These are phyloP conservation scores for Thera obeliscata DNA, from an alignment of 2,888 invertebrate genomes.

Conservation along the genomic window DNA sequence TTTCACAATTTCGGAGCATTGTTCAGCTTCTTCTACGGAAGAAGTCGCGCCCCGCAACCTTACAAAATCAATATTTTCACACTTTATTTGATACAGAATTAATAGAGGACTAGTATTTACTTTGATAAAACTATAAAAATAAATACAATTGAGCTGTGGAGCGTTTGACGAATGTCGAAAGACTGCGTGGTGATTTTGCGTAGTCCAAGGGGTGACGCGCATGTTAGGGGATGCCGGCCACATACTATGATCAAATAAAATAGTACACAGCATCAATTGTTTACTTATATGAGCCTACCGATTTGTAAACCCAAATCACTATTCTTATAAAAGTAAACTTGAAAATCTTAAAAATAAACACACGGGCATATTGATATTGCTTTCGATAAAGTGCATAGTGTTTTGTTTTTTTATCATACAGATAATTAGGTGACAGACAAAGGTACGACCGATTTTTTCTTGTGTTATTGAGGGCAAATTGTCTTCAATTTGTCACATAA, in stretches of 20 bases:
- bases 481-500: no score
- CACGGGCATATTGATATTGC: no score
- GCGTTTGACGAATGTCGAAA: constrained; percentile 68
- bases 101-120: background rate
- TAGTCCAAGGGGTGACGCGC: constrained; percentile 68
- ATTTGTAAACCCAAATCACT: background rate
- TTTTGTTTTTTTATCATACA: no score
- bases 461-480: no score
- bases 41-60: constrained; percentile 1
- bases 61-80: constrained; percentile 3
- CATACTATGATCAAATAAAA: constrained; percentile 51
- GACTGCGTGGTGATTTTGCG: constrained; percentile 75
- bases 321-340: background rate
- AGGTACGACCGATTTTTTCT: no score
- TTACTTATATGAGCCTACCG: constrained; percentile 7
- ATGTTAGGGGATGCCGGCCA: constrained; percentile 68
- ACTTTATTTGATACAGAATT: constrained; percentile 2
- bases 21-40: constrained; percentile 7
- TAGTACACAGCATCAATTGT: constrained; percentile 55
- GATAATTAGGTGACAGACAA: no score
- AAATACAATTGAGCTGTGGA: constrained; percentile 54
- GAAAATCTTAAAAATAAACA: background rate
- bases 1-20: constrained; percentile 46
- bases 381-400: no score
- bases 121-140: constrained; percentile 4